phyloP scores from a whole-genome alignment of 2,888 invertebrate genomes.

The Leptopterna dolabrata region DNA sequence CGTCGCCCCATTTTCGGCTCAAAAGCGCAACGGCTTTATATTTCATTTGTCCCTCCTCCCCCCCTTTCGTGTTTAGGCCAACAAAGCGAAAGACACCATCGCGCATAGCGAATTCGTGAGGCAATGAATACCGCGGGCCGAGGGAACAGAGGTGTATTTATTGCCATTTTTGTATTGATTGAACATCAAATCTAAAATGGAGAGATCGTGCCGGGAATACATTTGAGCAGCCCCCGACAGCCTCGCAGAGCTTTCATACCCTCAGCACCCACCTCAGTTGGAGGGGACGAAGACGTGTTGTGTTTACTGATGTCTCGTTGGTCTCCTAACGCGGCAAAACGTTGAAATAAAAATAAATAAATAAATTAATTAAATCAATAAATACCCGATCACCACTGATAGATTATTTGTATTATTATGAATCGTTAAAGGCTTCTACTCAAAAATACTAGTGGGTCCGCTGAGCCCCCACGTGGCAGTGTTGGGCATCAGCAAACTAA shows the following conservation, averaged over 20 bases:
- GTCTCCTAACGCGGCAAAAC: background rate
- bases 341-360: background rate
- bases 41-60: background rate
- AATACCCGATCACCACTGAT: no score
- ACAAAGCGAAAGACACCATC: background rate
- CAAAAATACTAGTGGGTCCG: no score
- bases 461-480: no score
- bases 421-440: no score
- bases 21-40: background rate
- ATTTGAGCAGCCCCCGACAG: background rate
- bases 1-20: background rate
- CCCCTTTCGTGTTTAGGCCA: background rate
- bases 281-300: background rate
- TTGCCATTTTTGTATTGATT: conserved; percentile 55
- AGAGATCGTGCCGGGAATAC: conserved; percentile 43
- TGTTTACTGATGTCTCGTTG: conserved; percentile 9
- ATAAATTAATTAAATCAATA: no score
- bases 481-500: no score
- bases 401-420: no score
- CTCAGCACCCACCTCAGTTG: no score
- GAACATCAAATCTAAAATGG: conserved; percentile 50
- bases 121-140: conserved; percentile 6
- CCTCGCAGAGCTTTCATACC: background rate
- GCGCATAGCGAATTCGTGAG: conserved; percentile 20
- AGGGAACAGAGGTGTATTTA: conserved; percentile 33